phyloP scores from a whole-genome alignment of 2,113 vertebrate genomes.

The Zapornia atra region DNA sequence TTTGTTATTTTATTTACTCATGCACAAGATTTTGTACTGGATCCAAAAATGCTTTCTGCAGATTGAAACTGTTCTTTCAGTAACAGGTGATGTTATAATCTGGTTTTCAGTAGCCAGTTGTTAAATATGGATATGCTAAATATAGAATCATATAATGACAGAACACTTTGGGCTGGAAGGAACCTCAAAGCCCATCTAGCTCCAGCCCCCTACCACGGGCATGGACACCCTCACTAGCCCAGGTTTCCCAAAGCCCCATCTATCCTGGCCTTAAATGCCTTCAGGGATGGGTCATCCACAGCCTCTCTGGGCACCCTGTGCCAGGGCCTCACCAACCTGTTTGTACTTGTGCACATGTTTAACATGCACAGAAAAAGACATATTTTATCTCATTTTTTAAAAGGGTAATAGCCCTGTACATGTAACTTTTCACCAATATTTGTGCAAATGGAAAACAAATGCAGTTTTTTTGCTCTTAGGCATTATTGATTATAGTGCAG shows the following conservation, averaged over 20 bases:
- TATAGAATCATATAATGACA: no score
- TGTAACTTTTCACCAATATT: not conserved
- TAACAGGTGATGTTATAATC: not conserved
- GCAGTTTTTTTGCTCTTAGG: not conserved
- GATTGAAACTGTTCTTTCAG: not conserved
- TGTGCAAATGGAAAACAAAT: not conserved
- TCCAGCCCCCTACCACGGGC: no score
- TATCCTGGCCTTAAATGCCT: no score
- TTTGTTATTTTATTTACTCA: not conserved
- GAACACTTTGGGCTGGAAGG: no score
- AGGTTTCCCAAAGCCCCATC: no score
- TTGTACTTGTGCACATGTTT: not conserved
- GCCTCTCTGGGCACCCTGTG: no score
- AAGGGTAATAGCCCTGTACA: no score
- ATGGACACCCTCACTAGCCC: no score
- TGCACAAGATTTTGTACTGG: not conserved
- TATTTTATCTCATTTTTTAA: not conserved
- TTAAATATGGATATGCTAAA: not conserved
- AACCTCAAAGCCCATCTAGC: no score
- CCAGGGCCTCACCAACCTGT: not conserved
- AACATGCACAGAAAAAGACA: not conserved
- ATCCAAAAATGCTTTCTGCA: not conserved
- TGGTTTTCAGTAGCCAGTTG: not conserved
- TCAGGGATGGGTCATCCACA: no score
- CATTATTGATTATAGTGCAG: not conserved